Percentiles rank a stretch among this genome's conserved stretches.
These are phyloP conservation scores for Platanista minor DNA, from an alignment of 2,113 vertebrate genomes.

Conservation along the genomic window DNA sequence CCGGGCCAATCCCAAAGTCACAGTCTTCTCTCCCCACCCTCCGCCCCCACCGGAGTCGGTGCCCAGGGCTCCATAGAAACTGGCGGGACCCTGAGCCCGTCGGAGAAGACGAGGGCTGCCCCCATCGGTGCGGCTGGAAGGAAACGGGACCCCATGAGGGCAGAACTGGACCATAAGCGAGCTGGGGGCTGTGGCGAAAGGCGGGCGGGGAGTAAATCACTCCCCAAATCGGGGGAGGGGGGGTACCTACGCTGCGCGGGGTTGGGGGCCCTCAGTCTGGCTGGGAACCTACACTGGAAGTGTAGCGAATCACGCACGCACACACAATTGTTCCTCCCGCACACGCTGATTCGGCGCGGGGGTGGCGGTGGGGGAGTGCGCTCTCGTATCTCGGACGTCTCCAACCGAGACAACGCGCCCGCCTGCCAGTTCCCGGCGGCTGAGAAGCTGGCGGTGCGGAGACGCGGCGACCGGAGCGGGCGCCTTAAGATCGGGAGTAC, in stretches of 20 bases:
- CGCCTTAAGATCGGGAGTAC: background rate
- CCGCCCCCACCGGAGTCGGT: background rate
- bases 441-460: background rate
- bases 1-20: constrained; percentile 51
- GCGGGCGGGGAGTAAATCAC: background rate
- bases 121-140: background rate
- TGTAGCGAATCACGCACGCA: constrained; percentile 51
- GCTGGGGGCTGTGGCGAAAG: background rate
- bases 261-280: constrained; percentile 7
- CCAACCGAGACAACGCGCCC: background rate
- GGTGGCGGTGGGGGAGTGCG: background rate
- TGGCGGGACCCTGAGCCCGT: constrained; percentile 22
- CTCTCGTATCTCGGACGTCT: constrained; percentile 46
- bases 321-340: constrained; percentile 53
- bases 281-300: constrained; percentile 46
- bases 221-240: background rate
- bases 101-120: background rate
- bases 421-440: background rate
- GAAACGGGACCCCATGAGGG: background rate
- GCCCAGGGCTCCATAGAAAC: constrained; percentile 1
- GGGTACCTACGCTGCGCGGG: background rate
- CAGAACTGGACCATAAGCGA: background rate
- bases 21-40: constrained; percentile 47
- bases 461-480: background rate
- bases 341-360: constrained; percentile 39